These are phyloP conservation scores for Torymus aiolomorphi DNA, from an alignment of 2,888 invertebrate species.

Conservation along the genomic window DNA sequence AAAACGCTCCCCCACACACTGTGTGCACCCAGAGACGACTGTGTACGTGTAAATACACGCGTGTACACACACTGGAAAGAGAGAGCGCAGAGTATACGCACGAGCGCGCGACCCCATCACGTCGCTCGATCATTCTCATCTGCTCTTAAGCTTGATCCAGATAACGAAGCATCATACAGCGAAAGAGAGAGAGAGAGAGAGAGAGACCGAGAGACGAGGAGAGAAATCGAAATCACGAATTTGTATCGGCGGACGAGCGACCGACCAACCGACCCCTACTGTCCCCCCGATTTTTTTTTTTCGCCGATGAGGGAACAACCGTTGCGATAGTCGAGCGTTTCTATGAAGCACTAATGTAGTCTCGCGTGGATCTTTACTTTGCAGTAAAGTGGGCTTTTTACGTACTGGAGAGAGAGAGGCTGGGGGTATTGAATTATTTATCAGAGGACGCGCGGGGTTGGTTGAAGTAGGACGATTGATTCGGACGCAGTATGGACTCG, in stretches of 20 bases:
- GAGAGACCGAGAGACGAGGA: conserved; percentile 7
- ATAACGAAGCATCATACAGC: conserved; percentile 61
- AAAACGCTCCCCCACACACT: too few species aligned
- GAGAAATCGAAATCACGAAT: conserved; percentile 57
- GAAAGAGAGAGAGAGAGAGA: neutral
- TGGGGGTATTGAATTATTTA: conserved; percentile 51
- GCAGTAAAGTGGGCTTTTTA: conserved; percentile 50
- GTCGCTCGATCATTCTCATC: conserved; percentile 56
- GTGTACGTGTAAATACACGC: too few species aligned
- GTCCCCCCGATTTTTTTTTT: conserved; percentile 29
- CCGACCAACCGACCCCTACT: conserved; percentile 17
- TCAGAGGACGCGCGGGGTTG: neutral
- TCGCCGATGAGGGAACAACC: conserved; percentile 24
- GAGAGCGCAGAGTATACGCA: neutral
- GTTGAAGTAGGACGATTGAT: too few species aligned
- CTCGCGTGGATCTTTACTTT: conserved; percentile 35
- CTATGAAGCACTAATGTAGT: conserved; percentile 48
- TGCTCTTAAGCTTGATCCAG: conserved; percentile 64
- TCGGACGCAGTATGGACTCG: too few species aligned
- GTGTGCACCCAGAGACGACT: too few species aligned
- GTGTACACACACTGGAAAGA: conserved; percentile 1
- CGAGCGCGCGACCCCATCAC: conserved; percentile 33
- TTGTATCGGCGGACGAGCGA: conserved; percentile 49
- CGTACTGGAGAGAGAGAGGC: conserved; percentile 25
- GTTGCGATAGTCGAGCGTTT: neutral